These are phyloP conservation scores for Rhamnusium bicolor DNA, from an alignment of 2,888 invertebrate genomes.

Conservation along the genomic window DNA sequence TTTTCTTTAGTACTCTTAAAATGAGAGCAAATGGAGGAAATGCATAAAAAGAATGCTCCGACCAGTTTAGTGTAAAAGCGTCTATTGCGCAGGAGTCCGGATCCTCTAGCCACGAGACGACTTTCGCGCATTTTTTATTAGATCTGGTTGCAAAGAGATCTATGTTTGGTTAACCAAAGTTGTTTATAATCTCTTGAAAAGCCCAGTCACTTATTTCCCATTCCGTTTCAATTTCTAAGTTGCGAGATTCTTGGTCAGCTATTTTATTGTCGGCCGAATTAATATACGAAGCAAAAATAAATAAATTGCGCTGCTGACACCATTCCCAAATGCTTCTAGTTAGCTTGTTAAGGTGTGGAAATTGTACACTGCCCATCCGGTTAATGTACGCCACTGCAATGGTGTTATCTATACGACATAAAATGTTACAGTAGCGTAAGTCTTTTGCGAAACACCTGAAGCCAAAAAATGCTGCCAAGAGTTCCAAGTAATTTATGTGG, in stretches of 20 bases:
- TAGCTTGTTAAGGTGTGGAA: constrained; percentile 10
- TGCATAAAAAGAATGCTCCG: constrained; percentile 38
- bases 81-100: constrained; percentile 53
- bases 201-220: constrained; percentile 1
- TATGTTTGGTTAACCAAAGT: constrained; percentile 29
- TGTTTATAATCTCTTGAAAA: constrained; percentile 10
- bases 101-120: constrained; percentile 54
- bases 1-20: constrained; percentile 55
- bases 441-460: background rate
- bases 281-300: constrained; percentile 36
- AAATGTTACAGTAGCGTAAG: constrained; percentile 17
- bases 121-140: constrained; percentile 56
- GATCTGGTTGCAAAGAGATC: constrained; percentile 38
- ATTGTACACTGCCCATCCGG: constrained; percentile 36
- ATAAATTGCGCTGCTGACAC: constrained; percentile 35
- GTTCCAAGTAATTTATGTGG: constrained; percentile 1
- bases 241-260: constrained; percentile 33
- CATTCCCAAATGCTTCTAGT: constrained; percentile 32
- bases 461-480: background rate
- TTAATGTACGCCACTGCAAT: constrained; percentile 42
- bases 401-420: constrained; percentile 40
- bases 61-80: constrained; percentile 55
- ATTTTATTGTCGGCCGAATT: constrained; percentile 31
- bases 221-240: constrained; percentile 1
- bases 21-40: constrained; percentile 51